These are phyloP conservation scores for Elgonia sp. DNA, from an alignment of 2,888 invertebrate species.

Conservation along the genomic window DNA sequence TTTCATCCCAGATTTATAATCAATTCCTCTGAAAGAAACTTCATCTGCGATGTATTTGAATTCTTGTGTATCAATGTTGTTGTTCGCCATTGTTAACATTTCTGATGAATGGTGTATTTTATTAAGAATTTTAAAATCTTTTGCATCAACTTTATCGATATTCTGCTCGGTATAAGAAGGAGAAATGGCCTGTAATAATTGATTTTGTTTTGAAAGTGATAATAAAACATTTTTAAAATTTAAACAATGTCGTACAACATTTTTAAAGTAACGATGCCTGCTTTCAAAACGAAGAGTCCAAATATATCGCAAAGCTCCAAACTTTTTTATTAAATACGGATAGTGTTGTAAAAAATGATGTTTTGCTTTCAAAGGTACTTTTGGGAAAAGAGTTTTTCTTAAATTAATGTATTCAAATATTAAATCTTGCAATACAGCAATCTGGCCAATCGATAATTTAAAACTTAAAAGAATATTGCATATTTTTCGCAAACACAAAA, in stretches of 20 bases:
- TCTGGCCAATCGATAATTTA: conserved; percentile 63
- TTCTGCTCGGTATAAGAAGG: conserved; percentile 43
- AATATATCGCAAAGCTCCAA: conserved; percentile 72
- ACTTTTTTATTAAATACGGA: conserved; percentile 63
- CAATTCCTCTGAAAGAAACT: conserved; percentile 31
- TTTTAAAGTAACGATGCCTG: conserved; percentile 78
- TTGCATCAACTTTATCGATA: conserved; percentile 17
- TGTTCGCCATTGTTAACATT: not conserved
- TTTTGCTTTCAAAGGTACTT: conserved; percentile 70
- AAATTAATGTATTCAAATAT: conserved; percentile 69
- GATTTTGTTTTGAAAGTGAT: conserved; percentile 61
- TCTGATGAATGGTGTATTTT: conserved; percentile 14
- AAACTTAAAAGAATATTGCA: conserved; percentile 68
- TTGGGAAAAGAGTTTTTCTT: conserved; percentile 68
- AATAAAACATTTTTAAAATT: conserved; percentile 77
- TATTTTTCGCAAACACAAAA: conserved; percentile 71
- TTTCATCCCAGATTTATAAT: conserved; percentile 42
- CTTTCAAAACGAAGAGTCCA: conserved; percentile 78
- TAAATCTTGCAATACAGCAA: conserved; percentile 49
- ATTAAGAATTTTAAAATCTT: not conserved
- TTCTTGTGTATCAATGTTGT: not conserved
- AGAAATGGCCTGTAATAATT: conserved; percentile 44
- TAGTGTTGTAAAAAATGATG: conserved; percentile 77
- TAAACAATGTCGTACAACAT: conserved; percentile 54
- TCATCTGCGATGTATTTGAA: conserved; percentile 24